Conservation (phyloP, 2,113 vertebrate genomes). For the Hypocryptadius cinnamomeus region DNA sequence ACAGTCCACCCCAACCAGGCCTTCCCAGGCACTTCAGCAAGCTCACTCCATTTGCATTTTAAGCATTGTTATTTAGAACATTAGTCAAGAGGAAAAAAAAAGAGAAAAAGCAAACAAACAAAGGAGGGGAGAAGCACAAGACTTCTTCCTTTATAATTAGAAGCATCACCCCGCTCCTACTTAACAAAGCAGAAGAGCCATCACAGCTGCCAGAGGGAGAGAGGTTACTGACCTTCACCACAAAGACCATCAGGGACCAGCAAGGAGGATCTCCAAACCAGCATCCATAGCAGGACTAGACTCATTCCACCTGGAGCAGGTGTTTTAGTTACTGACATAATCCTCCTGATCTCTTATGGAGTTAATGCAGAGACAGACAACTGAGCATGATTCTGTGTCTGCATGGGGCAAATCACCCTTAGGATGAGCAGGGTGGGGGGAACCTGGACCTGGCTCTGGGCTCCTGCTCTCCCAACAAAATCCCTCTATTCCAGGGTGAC, state of each 20-base stretch:
- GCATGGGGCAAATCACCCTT: accelerated
- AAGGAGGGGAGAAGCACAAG: background rate
- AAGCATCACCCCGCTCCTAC: background rate
- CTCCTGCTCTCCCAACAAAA: background rate
- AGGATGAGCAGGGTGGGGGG: background rate
- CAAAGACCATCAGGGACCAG: background rate
- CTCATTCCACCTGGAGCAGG: background rate
- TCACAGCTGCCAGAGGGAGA: background rate
- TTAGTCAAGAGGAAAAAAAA: background rate
- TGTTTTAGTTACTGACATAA: background rate
- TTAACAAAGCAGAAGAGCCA: background rate
- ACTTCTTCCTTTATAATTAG: background rate
- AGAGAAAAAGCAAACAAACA: background rate
- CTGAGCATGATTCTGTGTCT: background rate
- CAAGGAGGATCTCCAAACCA: background rate
- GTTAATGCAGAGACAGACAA: background rate
- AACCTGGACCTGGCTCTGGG: background rate
- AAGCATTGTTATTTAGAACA: background rate
- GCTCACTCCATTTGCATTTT: background rate
- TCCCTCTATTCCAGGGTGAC: background rate
- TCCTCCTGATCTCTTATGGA: background rate
- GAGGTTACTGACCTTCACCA: background rate
- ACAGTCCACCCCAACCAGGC: background rate
- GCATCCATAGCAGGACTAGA: background rate
- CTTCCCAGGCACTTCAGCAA: background rate